Percentiles rank a stretch among this genome's conserved stretches.
Conservation (phyloP, 2,113 vertebrate species). For the Thamnaconus septentrionalis region DNA sequence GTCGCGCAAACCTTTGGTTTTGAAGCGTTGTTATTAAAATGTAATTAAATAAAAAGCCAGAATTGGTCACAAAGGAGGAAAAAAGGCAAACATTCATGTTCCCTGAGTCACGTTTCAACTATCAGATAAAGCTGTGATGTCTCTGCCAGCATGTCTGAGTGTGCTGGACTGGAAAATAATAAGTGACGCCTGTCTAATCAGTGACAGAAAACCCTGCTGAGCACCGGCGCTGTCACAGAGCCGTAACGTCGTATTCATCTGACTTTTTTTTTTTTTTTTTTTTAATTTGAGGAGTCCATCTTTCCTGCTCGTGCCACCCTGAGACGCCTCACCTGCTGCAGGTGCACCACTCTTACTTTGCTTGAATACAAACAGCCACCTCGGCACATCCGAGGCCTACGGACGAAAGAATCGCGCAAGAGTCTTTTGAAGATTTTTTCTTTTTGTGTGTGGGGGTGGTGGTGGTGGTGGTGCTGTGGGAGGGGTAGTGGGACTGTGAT, state of each 20-base stretch:
- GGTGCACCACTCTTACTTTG: too few species aligned
- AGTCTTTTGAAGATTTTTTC: slow-evolving; percentile 63
- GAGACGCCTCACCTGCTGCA: too few species aligned
- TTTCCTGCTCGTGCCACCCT: too few species aligned
- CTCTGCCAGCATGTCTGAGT: slow-evolving; percentile 35
- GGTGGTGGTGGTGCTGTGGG: too few species aligned
- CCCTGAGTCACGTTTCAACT: slow-evolving; percentile 44
- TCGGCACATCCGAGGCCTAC: slow-evolving; percentile 49
- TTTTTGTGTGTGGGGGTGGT: too few species aligned
- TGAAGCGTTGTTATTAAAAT: not conserved
- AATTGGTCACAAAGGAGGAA: slow-evolving; percentile 13
- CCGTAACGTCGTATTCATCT: slow-evolving; percentile 45
- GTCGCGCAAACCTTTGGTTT: slow-evolving; percentile 15
- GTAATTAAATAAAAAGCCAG: not conserved
- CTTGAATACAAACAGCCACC: slow-evolving; percentile 20
- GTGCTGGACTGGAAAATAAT: slow-evolving; percentile 64
- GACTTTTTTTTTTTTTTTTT: slow-evolving; percentile 16
- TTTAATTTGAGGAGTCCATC: too few species aligned
- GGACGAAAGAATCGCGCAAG: slow-evolving; percentile 54
- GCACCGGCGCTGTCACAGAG: slow-evolving; percentile 39
- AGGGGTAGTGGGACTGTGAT: slow-evolving; percentile 53
- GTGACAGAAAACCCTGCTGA: slow-evolving; percentile 60
- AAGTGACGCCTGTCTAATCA: slow-evolving; percentile 71
- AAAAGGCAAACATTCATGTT: slow-evolving; percentile 22
- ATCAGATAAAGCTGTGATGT: slow-evolving; percentile 36